phyloP scores from a whole-genome alignment of 2,113 vertebrate genomes.

The Gracilinanus agilis region DNA sequence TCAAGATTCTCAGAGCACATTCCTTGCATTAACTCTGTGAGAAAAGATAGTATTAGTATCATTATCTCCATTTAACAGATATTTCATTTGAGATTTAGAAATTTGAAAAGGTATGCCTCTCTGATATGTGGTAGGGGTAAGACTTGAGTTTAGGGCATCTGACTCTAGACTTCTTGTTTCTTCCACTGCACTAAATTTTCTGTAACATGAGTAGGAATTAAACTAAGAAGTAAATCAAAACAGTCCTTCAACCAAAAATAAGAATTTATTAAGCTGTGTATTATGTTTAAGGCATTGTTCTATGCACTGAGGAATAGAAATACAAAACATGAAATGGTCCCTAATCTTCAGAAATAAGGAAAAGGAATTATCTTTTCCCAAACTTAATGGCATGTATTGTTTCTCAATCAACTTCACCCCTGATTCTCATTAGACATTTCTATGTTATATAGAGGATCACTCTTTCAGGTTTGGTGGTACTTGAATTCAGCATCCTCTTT shows the following conservation, averaged over 20 bases:
- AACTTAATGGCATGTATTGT: too few species aligned
- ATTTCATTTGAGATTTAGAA: conserved; percentile 1
- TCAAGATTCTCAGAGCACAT: background rate
- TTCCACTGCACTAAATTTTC: background rate
- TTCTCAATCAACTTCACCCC: background rate
- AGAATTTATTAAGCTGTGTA: too few species aligned
- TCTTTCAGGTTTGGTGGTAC: background rate
- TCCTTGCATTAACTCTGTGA: background rate
- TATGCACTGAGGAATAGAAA: too few species aligned
- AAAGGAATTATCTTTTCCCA: too few species aligned
- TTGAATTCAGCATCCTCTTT: conserved; percentile 21
- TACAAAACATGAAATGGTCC: too few species aligned
- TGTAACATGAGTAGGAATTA: background rate
- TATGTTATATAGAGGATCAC: background rate
- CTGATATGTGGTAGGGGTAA: background rate
- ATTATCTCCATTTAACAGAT: background rate
- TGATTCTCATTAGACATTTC: background rate
- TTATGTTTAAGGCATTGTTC: too few species aligned
- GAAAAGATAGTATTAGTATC: background rate
- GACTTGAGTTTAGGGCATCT: background rate
- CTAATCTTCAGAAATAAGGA: too few species aligned
- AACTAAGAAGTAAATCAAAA: too few species aligned
- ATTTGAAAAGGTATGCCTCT: background rate
- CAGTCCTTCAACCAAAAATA: too few species aligned
- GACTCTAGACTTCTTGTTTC: background rate